Evolutionary conservation across 2,888 invertebrate species (phyloP).

Genomic region (Nomada flava): DNA sequence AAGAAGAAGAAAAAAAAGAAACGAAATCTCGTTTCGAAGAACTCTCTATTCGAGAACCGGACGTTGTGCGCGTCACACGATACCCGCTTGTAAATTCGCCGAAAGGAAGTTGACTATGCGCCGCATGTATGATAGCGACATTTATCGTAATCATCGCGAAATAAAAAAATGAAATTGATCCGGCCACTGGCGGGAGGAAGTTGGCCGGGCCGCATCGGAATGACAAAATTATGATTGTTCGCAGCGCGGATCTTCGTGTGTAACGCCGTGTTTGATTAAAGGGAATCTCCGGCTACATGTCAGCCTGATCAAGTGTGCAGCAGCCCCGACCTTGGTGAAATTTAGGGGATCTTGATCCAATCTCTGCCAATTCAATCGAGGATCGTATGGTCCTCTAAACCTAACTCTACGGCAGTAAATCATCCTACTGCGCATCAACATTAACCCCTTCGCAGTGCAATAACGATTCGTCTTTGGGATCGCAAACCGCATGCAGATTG

Average conservation of each 20-base stretch:
- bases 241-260: not conserved
- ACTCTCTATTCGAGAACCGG: constrained; percentile 18
- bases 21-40: constrained; percentile 1
- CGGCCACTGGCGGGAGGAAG: constrained; percentile 38
- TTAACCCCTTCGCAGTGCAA: too few relatives aligned
- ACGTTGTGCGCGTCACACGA: constrained; percentile 11
- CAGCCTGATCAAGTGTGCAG: not conserved
- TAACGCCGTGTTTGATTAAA: constrained; percentile 19
- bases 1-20: not conserved
- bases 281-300: constrained; percentile 15
- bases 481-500: too few relatives aligned
- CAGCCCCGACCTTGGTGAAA: constrained; percentile 38
- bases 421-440: too few relatives aligned
- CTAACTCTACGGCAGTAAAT: too few relatives aligned
- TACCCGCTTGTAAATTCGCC: constrained; percentile 29
- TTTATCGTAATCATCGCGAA: constrained; percentile 44
- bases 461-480: too few relatives aligned
- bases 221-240: constrained; percentile 54
- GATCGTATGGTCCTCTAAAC: not conserved
- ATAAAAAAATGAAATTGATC: constrained; percentile 44
- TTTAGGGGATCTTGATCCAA: constrained; percentile 24
- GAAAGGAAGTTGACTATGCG: constrained; percentile 46
- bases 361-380: constrained; percentile 9
- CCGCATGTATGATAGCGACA: constrained; percentile 35
- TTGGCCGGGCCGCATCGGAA: constrained; percentile 38